Evolutionary conservation across 1,140 invertebrate species (phyloP), one percentile per base, ranked within the genome.

Genomic region (Glossosoma conforme): DNA sequence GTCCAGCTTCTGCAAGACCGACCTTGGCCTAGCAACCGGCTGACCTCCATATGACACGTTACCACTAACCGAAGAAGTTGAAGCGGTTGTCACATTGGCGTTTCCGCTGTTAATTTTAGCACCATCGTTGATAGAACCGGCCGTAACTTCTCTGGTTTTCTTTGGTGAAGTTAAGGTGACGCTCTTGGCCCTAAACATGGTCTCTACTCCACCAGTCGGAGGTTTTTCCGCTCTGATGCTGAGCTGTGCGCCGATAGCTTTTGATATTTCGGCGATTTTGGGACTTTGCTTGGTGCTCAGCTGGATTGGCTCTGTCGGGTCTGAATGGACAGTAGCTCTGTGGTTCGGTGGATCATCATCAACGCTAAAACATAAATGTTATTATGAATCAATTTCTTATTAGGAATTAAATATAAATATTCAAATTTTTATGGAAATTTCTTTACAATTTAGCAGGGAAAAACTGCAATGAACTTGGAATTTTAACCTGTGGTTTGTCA

Each of bases 231-330:
- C 64, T 14, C 70, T 64, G n/a, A 63, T 55, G 3, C 63, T 61
- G 41, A 75, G 54, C 56, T 74, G 67, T 0, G 63, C 64, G 58
- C 74, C 69, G 25, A 74, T 74, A 2, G 60, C 63, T 50, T 70
- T 48, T 48, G 66, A 69, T 36, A 75, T 48, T 59, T 74, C 71
- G 4, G 68, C 65, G 25, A 74, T 72, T 47, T 70, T 74, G 2
- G 70, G 65, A 61, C 65, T 68, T 37, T 45, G 63, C 28, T 54
- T 50, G 1, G 56, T 54, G 41, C 51, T 49, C 1, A 54, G 22
- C 18, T 54, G 33, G n/a, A 53, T 58, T 36, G 20, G 24, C 19
- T 58, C 52, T n/a, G 21, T 9, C 11, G 50, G 25, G 14, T 45
- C 38, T 3, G 18, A 18, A 36, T 44, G 42, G 14, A 41, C 15